phyloP scores from a whole-genome alignment of 2,888 invertebrate genomes.

The Metellina segmentata region DNA sequence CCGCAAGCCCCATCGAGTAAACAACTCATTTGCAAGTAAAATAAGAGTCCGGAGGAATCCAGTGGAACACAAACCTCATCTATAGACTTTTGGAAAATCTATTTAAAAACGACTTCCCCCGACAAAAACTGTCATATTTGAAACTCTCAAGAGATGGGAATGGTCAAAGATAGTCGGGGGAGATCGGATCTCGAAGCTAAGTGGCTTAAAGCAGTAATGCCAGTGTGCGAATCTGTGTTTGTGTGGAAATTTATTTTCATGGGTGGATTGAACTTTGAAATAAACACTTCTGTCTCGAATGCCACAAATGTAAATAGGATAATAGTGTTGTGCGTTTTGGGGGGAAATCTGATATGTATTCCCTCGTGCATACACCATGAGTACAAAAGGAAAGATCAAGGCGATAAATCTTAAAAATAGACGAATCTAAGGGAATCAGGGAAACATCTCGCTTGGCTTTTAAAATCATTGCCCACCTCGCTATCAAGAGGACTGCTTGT shows the following conservation, averaged over 20 bases:
- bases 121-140: constrained; percentile 63
- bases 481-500: no score
- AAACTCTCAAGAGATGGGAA: constrained; percentile 13
- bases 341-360: no score
- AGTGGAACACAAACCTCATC: constrained; percentile 29
- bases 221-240: not conserved
- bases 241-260: not conserved
- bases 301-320: no score
- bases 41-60: constrained; percentile 25
- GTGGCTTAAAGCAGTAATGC: not conserved
- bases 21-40: constrained; percentile 72
- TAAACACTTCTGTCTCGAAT: no score
- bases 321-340: no score
- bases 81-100: constrained; percentile 59
- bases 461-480: no score
- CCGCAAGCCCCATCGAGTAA: constrained; percentile 52
- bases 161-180: not conserved
- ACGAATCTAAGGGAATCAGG: no score
- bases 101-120: constrained; percentile 51
- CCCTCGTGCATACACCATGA: no score
- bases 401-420: no score
- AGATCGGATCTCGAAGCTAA: not conserved
- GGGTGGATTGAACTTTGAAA: no score
- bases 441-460: no score
- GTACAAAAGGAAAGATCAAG: no score